phyloP scores from a whole-genome alignment of 1,140 invertebrate species.

The Daktulosphaira vitifoliae region DNA sequence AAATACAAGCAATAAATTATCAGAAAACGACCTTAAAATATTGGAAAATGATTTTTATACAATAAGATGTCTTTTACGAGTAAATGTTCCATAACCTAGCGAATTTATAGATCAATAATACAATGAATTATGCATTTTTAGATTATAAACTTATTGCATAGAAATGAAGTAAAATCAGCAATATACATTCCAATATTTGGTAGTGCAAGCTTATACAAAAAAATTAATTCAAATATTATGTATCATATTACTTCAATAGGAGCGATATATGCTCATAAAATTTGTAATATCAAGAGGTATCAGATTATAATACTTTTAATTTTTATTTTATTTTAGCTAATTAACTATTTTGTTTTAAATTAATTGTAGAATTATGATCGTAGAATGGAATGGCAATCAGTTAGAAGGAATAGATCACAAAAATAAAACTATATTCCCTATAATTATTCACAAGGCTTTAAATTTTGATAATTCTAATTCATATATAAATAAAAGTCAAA shows the following conservation, averaged over 20 bases:
- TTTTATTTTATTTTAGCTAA: not conserved
- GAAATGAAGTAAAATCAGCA: not conserved
- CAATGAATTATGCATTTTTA: too few species aligned
- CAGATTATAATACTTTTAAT: too few species aligned
- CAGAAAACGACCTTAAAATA: too few species aligned
- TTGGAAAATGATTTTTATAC: too few species aligned
- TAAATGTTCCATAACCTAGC: too few species aligned
- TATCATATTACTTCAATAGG: not conserved
- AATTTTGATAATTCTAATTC: not conserved
- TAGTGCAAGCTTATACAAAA: too few species aligned
- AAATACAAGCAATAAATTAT: too few species aligned
- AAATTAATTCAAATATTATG: too few species aligned
- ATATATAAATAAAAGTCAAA: not conserved
- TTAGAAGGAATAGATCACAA: not conserved
- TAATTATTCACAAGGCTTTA: not conserved
- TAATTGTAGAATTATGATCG: constrained; percentile 3
- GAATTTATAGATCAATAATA: too few species aligned
- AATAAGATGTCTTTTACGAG: too few species aligned
- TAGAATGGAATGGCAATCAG: not conserved
- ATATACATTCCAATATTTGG: not conserved
- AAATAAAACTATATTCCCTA: not conserved
- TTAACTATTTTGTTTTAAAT: not conserved
- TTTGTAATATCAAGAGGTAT: constrained; percentile 3
- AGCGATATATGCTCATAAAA: constrained; percentile 4
- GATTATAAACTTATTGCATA: constrained; percentile 3